Conservation (phyloP, 2,113 vertebrate genomes). For the Sisor rabdophorus region DNA sequence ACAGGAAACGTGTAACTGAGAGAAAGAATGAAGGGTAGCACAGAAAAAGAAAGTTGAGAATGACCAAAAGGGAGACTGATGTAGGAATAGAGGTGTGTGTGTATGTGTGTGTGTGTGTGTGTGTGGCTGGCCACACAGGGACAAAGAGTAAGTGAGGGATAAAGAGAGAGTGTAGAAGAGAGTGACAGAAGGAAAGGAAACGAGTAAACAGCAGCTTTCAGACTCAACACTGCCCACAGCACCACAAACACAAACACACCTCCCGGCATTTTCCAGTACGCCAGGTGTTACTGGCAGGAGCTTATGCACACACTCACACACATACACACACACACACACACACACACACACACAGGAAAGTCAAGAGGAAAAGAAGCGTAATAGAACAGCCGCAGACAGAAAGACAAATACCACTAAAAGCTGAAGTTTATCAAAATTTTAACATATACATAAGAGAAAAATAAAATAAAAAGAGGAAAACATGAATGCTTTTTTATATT, state of each 20-base stretch:
- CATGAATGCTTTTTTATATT: neutral
- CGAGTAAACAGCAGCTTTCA: conserved; percentile 56
- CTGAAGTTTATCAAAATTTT: neutral
- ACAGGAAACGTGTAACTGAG: too few relatives aligned
- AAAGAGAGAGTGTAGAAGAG: neutral
- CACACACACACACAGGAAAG: conserved; percentile 23
- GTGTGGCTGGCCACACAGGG: too few relatives aligned
- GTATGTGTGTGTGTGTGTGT: too few relatives aligned
- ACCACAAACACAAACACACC: conserved; percentile 69
- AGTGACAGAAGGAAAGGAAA: conserved; percentile 50
- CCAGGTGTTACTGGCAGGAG: conserved; percentile 72
- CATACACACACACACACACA: conserved; percentile 57
- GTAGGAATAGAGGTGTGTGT: too few relatives aligned
- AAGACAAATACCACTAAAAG: neutral
- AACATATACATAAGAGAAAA: neutral
- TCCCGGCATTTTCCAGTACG: conserved; percentile 65
- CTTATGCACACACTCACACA: conserved; percentile 50
- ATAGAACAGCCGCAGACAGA: conserved; percentile 41
- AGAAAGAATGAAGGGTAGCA: too few relatives aligned
- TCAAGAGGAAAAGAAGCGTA: conserved; percentile 41
- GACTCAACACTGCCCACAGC: conserved; percentile 62
- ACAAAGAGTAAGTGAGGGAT: too few relatives aligned
- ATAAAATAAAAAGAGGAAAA: neutral
- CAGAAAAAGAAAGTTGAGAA: too few relatives aligned
- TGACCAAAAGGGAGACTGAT: too few relatives aligned